These are phyloP conservation scores for Ischnura elegans DNA, from an alignment of 2,888 invertebrate genomes.

Conservation along the genomic window DNA sequence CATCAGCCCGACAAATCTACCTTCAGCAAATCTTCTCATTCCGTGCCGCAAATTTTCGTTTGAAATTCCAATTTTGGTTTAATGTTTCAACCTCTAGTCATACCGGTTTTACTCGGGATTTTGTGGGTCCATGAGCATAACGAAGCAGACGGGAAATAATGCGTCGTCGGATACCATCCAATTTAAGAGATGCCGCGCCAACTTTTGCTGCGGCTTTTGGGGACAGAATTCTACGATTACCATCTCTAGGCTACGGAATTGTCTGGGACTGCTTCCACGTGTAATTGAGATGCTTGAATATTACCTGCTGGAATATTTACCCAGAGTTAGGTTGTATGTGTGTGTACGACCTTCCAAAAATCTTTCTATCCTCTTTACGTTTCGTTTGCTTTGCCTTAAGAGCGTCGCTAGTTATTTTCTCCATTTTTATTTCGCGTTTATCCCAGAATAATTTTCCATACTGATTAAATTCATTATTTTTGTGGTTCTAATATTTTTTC, in stretches of 20 bases:
- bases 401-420: neutral
- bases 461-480: neutral
- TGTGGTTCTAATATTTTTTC: neutral
- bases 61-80: neutral
- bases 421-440: neutral
- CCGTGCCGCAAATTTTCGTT: neutral
- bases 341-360: neutral
- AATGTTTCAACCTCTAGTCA: neutral
- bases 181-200: neutral
- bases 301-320: neutral
- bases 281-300: neutral
- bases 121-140: neutral
- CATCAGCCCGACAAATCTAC: neutral
- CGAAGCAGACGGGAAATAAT: neutral
- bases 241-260: neutral
- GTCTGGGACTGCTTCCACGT: neutral
- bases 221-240: neutral
- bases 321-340: no score
- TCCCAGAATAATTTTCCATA: neutral
- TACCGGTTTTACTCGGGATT: neutral
- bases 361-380: neutral
- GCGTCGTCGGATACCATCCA: neutral
- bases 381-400: neutral
- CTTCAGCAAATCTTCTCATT: neutral
- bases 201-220: neutral